Evolutionary conservation across 2,888 invertebrate genomes (phyloP).

Genomic region (Luffia ferchaultella): DNA sequence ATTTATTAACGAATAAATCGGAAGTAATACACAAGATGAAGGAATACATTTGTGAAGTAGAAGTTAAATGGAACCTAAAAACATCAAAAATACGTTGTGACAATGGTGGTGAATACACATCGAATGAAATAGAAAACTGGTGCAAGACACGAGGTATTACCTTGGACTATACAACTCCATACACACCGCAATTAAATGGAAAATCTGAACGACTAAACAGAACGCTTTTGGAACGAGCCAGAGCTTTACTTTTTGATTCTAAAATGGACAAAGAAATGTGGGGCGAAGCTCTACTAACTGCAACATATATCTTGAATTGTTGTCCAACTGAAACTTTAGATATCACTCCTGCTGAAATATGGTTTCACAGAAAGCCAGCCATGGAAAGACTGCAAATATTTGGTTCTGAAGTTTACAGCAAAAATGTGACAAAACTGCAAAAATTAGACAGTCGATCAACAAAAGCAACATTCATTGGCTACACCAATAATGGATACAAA

Average conservation of each 20-base stretch:
- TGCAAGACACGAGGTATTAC: conserved; percentile 18
- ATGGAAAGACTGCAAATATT: conserved; percentile 22
- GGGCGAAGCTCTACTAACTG: conserved; percentile 20
- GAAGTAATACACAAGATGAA: conserved; percentile 15
- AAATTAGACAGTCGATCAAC: conserved; percentile 24
- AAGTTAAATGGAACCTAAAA: conserved; percentile 16
- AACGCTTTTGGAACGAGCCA: conserved; percentile 19
- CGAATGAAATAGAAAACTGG: conserved; percentile 17
- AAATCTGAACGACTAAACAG: conserved; percentile 19
- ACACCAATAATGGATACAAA: conserved; percentile 21
- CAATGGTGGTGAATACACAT: conserved; percentile 20
- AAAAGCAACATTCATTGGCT: conserved; percentile 21
- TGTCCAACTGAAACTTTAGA: conserved; percentile 19
- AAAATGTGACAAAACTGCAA: conserved; percentile 17
- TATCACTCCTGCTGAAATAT: conserved; percentile 22
- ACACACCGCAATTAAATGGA: conserved; percentile 22
- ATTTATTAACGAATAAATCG: conserved; percentile 17
- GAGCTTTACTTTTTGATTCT: conserved; percentile 19
- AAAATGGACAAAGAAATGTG: conserved; percentile 18
- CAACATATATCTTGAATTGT: conserved; percentile 22
- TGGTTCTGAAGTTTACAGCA: conserved; percentile 20
- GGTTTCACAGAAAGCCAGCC: conserved; percentile 17
- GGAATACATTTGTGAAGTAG: conserved; percentile 17
- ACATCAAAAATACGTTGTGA: conserved; percentile 19
- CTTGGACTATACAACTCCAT: conserved; percentile 19